Conservation (phyloP, 1,140 invertebrate species). For the Bombus ignitus region DNA sequence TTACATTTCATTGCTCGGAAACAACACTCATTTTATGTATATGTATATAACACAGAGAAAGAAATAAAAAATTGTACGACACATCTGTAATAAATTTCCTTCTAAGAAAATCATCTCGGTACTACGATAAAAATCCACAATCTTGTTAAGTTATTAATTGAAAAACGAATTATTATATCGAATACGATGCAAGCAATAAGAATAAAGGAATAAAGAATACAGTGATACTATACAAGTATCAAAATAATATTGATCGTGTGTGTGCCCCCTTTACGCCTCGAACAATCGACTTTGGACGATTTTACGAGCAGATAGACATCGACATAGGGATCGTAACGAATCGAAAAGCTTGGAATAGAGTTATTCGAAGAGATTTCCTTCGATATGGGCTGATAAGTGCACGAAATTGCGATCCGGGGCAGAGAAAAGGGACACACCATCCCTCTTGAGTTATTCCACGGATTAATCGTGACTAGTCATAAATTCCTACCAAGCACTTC, state of each 20-base stretch:
- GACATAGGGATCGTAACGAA: constrained; percentile 70
- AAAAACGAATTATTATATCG: too few species aligned
- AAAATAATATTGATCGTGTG: background rate
- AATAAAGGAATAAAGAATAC: too few species aligned
- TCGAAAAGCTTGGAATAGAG: constrained; percentile 24
- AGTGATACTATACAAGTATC: too few species aligned
- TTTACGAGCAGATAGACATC: constrained; percentile 53
- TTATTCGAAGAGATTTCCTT: background rate
- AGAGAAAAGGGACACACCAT: constrained; percentile 13
- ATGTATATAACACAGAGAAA: too few species aligned
- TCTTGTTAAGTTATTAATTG: too few species aligned
- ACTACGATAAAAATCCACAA: too few species aligned
- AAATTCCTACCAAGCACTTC: constrained; percentile 5
- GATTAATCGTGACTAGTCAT: constrained; percentile 34
- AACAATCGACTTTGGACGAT: background rate
- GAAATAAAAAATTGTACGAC: too few species aligned
- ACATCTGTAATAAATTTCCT: too few species aligned
- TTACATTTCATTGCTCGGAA: fast-evolving
- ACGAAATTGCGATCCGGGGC: constrained; percentile 26
- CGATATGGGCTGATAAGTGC: constrained; percentile 41
- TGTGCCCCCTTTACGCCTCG: background rate
- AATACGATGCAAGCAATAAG: too few species aligned
- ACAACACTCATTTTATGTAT: too few species aligned
- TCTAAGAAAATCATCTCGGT: too few species aligned
- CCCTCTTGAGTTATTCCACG: constrained; percentile 30